phyloP scores from a whole-genome alignment of 2,113 vertebrate genomes.

The Lamprotornis superbus region DNA sequence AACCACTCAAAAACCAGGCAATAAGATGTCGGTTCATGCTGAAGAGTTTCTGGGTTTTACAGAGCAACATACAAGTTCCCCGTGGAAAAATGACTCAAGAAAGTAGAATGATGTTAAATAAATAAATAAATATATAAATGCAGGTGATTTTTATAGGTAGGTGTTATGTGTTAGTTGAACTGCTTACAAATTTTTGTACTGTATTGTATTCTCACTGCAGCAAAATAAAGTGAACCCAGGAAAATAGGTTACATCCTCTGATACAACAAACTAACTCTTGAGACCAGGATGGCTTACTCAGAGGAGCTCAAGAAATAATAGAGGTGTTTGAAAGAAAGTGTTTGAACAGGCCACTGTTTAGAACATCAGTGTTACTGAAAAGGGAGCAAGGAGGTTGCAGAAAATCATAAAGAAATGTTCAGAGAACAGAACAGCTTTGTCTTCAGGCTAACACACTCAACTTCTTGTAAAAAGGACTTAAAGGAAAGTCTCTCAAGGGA shows the following conservation, averaged over 20 bases:
- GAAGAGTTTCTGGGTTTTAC: neutral
- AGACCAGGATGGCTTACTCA: neutral
- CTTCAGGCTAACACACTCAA: neutral
- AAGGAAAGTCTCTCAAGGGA: neutral
- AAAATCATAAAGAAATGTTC: neutral
- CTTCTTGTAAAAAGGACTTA: neutral
- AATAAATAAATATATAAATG: neutral
- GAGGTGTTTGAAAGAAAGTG: neutral
- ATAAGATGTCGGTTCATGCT: neutral
- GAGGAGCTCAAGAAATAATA: neutral
- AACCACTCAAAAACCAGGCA: neutral
- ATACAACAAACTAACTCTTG: neutral
- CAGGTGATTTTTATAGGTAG: neutral
- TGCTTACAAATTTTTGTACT: neutral
- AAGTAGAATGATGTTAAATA: neutral
- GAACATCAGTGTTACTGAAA: neutral
- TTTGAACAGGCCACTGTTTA: neutral
- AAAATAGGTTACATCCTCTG: neutral
- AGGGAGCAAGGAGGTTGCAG: neutral
- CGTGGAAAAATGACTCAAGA: neutral
- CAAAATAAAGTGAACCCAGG: neutral
- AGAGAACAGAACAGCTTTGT: neutral
- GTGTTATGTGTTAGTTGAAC: neutral
- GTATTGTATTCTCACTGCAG: neutral
- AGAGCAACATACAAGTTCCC: neutral